phyloP scores from a whole-genome alignment of 2,888 invertebrate species.

The Pristionchus japonicus region DNA sequence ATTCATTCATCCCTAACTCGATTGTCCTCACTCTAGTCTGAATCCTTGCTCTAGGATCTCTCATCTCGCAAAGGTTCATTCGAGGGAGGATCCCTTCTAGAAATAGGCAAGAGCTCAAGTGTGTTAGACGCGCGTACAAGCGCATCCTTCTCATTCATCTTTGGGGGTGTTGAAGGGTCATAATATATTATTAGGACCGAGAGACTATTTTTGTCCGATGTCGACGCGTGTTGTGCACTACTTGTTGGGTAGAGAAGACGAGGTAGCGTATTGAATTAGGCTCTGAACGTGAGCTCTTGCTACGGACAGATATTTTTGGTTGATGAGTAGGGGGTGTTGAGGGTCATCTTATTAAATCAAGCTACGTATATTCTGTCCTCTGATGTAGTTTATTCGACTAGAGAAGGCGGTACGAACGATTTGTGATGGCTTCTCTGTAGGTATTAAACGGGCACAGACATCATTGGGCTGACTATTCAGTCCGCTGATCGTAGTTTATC shows the following conservation, averaged over 20 bases:
- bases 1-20: background rate
- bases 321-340: no score
- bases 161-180: constrained; percentile 15
- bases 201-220: background rate
- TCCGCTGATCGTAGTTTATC: no score
- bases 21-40: background rate
- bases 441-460: no score
- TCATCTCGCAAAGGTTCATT: background rate
- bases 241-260: background rate
- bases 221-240: background rate
- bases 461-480: no score
- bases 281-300: no score
- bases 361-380: no score
- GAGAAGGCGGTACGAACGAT: no score
- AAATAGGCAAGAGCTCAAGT: background rate
- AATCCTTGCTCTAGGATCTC: background rate
- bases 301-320: no score
- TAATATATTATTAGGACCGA: background rate
- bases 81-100: background rate
- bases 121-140: background rate
- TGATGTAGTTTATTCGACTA: no score
- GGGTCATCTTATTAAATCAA: no score
- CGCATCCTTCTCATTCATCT: background rate
- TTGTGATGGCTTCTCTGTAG: no score
- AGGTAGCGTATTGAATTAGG: background rate